A percentile compares a stretch with the other conserved stretches of the same genome.
These are phyloP conservation scores for Sebastes kiyomatsui DNA, from an alignment of 2,797 vertebrate genomes.

Conservation along the genomic window DNA sequence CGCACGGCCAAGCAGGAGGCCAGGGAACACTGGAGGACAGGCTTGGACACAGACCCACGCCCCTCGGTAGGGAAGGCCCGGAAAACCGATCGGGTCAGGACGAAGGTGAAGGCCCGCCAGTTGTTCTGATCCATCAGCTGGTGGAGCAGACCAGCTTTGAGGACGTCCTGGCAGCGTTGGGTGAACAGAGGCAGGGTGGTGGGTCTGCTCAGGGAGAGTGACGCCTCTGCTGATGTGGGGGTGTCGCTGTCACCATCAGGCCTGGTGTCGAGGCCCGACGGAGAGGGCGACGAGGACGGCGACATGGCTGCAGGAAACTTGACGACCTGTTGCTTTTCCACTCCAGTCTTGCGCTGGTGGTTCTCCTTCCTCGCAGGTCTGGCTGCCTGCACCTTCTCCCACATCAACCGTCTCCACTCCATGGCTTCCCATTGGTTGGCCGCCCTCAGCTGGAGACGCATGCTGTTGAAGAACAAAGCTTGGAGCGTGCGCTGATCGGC, in stretches of 20 bases:
- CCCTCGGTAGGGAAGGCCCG: conserved; percentile 90
- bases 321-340: conserved; percentile 54
- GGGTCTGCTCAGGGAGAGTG: conserved; percentile 66
- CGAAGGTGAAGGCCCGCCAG: conserved; percentile 94
- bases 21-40: conserved; percentile 86
- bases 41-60: conserved; percentile 88
- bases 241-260: conserved; percentile 60
- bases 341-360: conserved; percentile 67
- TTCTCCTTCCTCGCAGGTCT: conserved; percentile 73
- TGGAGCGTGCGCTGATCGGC: conserved; percentile 89
- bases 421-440: conserved; percentile 91
- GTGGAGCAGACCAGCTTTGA: conserved; percentile 91
- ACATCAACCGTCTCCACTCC: conserved; percentile 93
- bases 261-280: conserved; percentile 60
- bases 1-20: conserved; percentile 89
- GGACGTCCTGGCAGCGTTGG: conserved; percentile 85
- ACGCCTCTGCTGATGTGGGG: conserved; percentile 24
- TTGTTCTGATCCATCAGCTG: conserved; percentile 91
- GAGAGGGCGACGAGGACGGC: conserved; percentile 51
- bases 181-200: conserved; percentile 85
- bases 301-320: conserved; percentile 57
- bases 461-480: conserved; percentile 90
- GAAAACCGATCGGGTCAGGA: conserved; percentile 88
- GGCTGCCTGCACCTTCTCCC: conserved; percentile 86
- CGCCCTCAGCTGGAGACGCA: conserved; percentile 90